A percentile compares a stretch with the other conserved stretches of the same genome.
These are phyloP conservation scores for Daktulosphaira vitifoliae DNA, from an alignment of 1,140 invertebrate genomes.

Conservation along the genomic window DNA sequence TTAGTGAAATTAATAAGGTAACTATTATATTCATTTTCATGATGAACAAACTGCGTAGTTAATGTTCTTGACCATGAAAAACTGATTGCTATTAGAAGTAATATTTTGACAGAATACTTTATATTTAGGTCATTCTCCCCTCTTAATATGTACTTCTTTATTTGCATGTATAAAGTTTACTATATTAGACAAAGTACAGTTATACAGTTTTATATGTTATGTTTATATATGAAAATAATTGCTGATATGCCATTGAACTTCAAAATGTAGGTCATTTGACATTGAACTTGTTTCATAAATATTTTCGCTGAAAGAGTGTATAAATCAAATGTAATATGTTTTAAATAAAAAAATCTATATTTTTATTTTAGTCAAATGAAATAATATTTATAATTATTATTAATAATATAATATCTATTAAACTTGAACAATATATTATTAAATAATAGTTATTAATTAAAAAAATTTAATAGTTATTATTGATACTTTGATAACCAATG, in stretches of 20 bases:
- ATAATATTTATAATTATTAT: too few relatives aligned
- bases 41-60: neutral
- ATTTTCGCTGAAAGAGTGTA: neutral
- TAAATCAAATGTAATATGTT: neutral
- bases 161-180: slow-evolving; percentile 4
- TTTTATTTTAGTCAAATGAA: too few relatives aligned
- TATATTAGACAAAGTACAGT: neutral
- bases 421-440: too few relatives aligned
- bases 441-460: too few relatives aligned
- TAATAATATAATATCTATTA: too few relatives aligned
- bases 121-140: slow-evolving; percentile 23
- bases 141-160: neutral
- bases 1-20: slow-evolving; percentile 7
- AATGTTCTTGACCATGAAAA: neutral
- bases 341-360: too few relatives aligned
- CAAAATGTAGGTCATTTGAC: slow-evolving; percentile 1
- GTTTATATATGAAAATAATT: too few relatives aligned
- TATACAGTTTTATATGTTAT: neutral
- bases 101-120: neutral
- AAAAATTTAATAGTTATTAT: too few relatives aligned
- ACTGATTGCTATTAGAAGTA: neutral
- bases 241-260: neutral
- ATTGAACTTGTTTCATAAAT: neutral
- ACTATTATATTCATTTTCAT: slow-evolving; percentile 12
- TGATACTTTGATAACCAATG: too few relatives aligned